A percentile compares a stretch with the other conserved stretches of the same genome.
Conservation (phyloP, 2,888 invertebrate genomes). For the Dyspetes luteomarginatus region DNA sequence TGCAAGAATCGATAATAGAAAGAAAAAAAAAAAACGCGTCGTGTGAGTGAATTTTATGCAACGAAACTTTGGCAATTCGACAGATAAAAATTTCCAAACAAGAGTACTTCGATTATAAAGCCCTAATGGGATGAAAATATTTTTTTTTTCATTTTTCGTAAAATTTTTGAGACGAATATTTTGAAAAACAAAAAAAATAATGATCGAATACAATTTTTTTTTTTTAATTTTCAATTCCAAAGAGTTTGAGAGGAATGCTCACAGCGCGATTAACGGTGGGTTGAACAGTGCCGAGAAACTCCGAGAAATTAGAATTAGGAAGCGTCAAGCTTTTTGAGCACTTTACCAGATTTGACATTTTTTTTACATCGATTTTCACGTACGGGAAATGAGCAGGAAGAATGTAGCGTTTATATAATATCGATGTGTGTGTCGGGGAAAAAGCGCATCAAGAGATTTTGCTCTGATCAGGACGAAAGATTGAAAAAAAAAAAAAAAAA, state of each 20-base stretch:
- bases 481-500: conserved; percentile 2
- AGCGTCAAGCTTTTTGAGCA: conserved; percentile 67
- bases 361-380: conserved; percentile 60
- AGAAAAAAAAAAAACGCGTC: not conserved
- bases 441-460: conserved; percentile 45
- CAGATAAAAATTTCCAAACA: not conserved
- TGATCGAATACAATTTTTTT: not conserved
- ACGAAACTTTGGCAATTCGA: not conserved
- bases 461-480: conserved; percentile 18
- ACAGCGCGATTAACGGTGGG: conserved; percentile 29
- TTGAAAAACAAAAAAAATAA: not conserved
- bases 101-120: not conserved
- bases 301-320: conserved; percentile 42
- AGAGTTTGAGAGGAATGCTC: conserved; percentile 24
- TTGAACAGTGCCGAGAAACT: conserved; percentile 46
- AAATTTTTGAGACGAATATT: not conserved
- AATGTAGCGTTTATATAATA: conserved; percentile 46
- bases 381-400: conserved; percentile 31
- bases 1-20: not conserved
- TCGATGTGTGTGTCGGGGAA: conserved; percentile 31
- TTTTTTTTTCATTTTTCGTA: not conserved
- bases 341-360: conserved; percentile 69
- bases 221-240: not conserved
- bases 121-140: not conserved
- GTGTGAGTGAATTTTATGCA: not conserved